Base-by-base conservation (phyloP, 64 coral and sea anemone genomes). In the Porites lutea region DNA sequence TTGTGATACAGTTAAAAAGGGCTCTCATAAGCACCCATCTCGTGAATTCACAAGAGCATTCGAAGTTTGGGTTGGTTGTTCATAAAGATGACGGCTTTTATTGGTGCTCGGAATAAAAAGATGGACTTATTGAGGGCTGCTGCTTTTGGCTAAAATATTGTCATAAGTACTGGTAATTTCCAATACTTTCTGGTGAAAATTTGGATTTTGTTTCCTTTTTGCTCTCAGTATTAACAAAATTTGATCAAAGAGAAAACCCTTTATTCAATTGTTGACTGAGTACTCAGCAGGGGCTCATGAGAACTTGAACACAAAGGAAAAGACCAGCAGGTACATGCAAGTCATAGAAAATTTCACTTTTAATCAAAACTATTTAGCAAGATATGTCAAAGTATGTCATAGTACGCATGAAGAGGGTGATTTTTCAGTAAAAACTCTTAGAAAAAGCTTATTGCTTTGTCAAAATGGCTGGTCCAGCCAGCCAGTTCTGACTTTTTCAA, bases 171-270 rank as follows among this genome's bases (percentile, higher is more conserved):
- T 66, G 64, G 64, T 66, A 66, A 66, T 66, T 66, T 66, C 64
- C 64, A 66, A 66, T 66, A 66, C 64, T 66, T 66, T 66, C 64
- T 66, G 64, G 64, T 66, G 64, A 66, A 66, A 66, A 66, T 66
- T 14, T 66, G 64, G 64, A 66, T 66, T 66, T 66, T 9, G 15
- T 66, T 66, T 21, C 64, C 64, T 66, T 66, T 16, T 66, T 66
- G 4, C 64, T 66, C 64, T 9, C 13, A 66, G 64, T 66, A 66
- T 66, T 66, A 66, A 66, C 64, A 66, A 66, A 66, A 4, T 66
- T 66, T 66, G 64, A 66, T 66, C 64, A 66, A 66, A 66, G 64
- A 66, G 64, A 66, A 66, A 66, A 66, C 64, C 64, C 64, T 66
- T 66, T 66, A 66, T 66, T 66, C 64, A 66, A 5, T 66, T 66